Percentiles rank a stretch among this genome's conserved stretches.
phyloP scores from a whole-genome alignment of 2,888 invertebrate genomes.

The Drosophila fulvimacula region DNA sequence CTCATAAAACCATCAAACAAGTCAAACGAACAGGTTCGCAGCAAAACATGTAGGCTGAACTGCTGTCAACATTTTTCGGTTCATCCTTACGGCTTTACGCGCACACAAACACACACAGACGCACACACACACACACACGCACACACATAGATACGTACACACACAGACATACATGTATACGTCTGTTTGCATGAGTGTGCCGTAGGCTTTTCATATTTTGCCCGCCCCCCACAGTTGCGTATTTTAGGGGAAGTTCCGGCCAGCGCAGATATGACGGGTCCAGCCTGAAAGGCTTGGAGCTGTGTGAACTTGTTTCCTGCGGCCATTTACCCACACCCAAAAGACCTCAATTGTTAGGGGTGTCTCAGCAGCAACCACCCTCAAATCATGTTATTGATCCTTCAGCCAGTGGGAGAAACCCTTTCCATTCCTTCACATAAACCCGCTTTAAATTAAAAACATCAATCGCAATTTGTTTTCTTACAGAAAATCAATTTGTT shows the following conservation, averaged over 20 bases:
- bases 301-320: conserved; percentile 8
- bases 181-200: conserved; percentile 15
- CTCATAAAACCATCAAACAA: conserved; percentile 84
- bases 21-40: conserved; percentile 82
- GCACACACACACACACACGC: conserved; percentile 9
- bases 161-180: neutral
- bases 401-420: neutral
- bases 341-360: neutral
- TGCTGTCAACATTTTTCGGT: conserved; percentile 65
- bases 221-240: conserved; percentile 6
- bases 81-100: conserved; percentile 53
- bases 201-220: conserved; percentile 46
- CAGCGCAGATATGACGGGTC: conserved; percentile 12
- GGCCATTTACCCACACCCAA: conserved; percentile 2
- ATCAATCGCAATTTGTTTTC: conserved; percentile 76
- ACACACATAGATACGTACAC: neutral
- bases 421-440: neutral
- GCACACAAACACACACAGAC: conserved; percentile 18
- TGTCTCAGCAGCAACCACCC: conserved; percentile 21
- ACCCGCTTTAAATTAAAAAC: conserved; percentile 44
- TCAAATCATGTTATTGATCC: conserved; percentile 20
- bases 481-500: conserved; percentile 84
- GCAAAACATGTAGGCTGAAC: conserved; percentile 56
- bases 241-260: conserved; percentile 26
- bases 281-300: conserved; percentile 20